Base-by-base conservation (phyloP, 2,113 vertebrate genomes). In the Herpetotheres cachinnans region DNA sequence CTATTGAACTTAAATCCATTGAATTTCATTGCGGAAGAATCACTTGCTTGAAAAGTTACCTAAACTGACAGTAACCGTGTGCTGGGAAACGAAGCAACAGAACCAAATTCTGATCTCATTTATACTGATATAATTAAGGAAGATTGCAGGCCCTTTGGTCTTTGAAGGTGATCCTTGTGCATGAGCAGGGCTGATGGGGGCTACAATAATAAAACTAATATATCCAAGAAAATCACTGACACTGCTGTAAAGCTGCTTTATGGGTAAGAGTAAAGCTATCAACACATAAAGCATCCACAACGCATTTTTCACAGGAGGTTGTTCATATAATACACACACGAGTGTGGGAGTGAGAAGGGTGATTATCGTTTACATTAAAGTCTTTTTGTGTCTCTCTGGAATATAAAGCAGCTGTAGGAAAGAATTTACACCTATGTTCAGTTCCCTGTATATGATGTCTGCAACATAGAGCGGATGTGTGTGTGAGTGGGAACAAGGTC, bases 101-200 rank as follows among this genome's bases (percentile, higher is more conserved):
- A 86, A 42, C 46, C 73, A 58, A 93, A 86, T 87, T 87, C 83
- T 93, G 77, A 94, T 97, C 54, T 94, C 80, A 54, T 95, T 95
- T 95, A 69, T 76, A 54, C 40, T 82, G 84, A 72, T 89, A 40
- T n/a, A 94, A 97, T 95, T 95, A 82, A 76, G 78, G 89, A 79
- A 91, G 26, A 91, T 55, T 71, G 73, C 69, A 59, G 66, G 30
- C 56, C 49, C 66, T 91, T 88, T 92, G 62, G 82, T 90, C 74
- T 81, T 96, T 80, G 42, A 93, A 93, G 71, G 66, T 73, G 59
- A 82, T 95, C 47, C 50, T 81, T 34, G 80, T 38, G 49, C 67
- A 55, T 66, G 66, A 93, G 25, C 56, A 82, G 16, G 34, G 67
- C 86, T 79, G 80, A 40, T 10, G 22, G 58, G 62, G 74, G 46